Evolutionary conservation across 2,888 invertebrate genomes (phyloP), one percentile per base, ranked within the genome.

Genomic region (Tiliacea citrago): DNA sequence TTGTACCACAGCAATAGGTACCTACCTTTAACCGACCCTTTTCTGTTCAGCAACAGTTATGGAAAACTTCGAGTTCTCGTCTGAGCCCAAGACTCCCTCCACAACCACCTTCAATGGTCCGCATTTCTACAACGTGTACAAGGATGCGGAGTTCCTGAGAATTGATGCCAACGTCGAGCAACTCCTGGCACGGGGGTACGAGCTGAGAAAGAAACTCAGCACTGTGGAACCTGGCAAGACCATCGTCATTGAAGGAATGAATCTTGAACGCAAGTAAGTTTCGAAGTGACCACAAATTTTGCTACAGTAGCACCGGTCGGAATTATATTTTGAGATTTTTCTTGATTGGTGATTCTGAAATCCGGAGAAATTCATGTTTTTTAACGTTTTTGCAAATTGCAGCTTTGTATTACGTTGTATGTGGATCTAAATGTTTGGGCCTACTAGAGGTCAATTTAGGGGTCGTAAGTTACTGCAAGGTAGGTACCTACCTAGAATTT

Each of bases 121-220:
- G 13, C 45, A 73, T 35, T 83, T 83, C 67, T 83, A 63, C 53
- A 67, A 61, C n/a, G 81, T 81, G 42, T 83, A 83, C 35, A 92
- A 92, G 72, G 81, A 91, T 13, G 83, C 93, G 0, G 89, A 90
- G 7, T 93, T 93, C 68, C 79, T 93, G 5, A 84, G 85, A 6
- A 79, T 85, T 24, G 87, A 81, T 45, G 83, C 86, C 4, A 90
- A 93, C 66, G 86, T 93, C 6, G 90, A 90, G 68, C 86, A 78
- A 6, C 89, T 93, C 10, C 79, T 93, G 12, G 77, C 83, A 0
- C 89, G 88, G 58, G 91, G 91, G 0, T 89, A 91, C 70, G 88
- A 92, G 70, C 75, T 93, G 39, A 83, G 92, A 47, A 82, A 89
- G 55, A 88, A 84, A 68, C 75, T 93, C 53, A 92, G 89, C 75